Percentiles rank a stretch among this genome's conserved stretches.
These are phyloP conservation scores for Nautilus pompilius DNA, from an alignment of 1,140 invertebrate genomes.

Conservation along the genomic window DNA sequence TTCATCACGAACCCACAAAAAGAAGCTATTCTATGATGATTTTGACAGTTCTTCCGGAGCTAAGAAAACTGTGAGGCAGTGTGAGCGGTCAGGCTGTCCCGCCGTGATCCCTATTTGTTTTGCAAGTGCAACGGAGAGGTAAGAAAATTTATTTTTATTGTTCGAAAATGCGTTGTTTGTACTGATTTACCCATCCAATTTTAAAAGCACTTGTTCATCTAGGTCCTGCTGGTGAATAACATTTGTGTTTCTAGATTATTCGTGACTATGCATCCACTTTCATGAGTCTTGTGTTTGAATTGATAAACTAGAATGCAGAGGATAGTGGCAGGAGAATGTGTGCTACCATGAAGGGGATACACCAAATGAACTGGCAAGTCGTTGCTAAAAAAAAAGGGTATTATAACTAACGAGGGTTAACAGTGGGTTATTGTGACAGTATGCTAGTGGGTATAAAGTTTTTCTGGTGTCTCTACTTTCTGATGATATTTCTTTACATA, in stretches of 20 bases:
- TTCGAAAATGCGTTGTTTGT: background rate
- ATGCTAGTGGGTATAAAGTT: too few species aligned
- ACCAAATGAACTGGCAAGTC: too few species aligned
- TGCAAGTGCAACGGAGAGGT: slow-evolving; percentile 29
- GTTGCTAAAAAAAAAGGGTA: too few species aligned
- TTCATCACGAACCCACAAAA: background rate
- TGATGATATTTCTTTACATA: too few species aligned
- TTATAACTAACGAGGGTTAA: too few species aligned
- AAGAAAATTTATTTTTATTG: slow-evolving; percentile 8
- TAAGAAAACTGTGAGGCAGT: slow-evolving; percentile 18
- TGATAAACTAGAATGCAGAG: background rate
- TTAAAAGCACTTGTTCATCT: background rate
- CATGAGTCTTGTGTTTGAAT: background rate
- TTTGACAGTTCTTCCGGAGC: background rate
- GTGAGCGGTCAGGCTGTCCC: slow-evolving; percentile 34
- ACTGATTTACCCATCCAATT: background rate
- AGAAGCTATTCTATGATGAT: background rate
- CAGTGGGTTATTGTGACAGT: too few species aligned
- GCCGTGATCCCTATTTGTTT: slow-evolving; percentile 40
- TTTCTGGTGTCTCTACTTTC: too few species aligned
- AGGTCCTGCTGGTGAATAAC: background rate
- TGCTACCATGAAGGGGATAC: too few species aligned
- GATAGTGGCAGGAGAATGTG: background rate
- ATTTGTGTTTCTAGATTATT: background rate
- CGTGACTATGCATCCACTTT: background rate